These are phyloP conservation scores for Tenthredo distinguenda DNA, from an alignment of 2,888 invertebrate species.

Conservation along the genomic window DNA sequence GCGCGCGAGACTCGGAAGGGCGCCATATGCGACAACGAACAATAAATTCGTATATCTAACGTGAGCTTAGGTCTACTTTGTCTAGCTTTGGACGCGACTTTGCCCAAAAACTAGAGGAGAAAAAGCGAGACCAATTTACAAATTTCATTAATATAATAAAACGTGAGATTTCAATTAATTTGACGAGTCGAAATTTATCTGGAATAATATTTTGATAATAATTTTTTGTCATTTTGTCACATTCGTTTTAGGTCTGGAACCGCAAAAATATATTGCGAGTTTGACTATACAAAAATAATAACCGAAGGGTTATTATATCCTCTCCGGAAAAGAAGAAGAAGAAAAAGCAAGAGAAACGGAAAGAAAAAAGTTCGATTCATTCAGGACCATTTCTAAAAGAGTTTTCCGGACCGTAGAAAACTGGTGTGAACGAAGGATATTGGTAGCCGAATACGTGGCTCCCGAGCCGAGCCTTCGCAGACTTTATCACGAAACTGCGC, in stretches of 20 bases:
- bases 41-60: slow-evolving; percentile 28
- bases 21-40: slow-evolving; percentile 22
- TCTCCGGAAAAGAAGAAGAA: not conserved
- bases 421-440: slow-evolving; percentile 40
- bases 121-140: not conserved
- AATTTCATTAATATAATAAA: not conserved
- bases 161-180: not conserved
- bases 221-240: no score
- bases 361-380: slow-evolving; percentile 29
- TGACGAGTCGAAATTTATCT: not conserved
- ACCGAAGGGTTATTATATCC: not conserved
- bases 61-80: not conserved
- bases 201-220: no score
- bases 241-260: not conserved
- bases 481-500: slow-evolving; percentile 26
- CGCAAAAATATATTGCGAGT: not conserved
- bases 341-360: not conserved
- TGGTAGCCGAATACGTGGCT: not conserved
- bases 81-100: not conserved
- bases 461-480: not conserved
- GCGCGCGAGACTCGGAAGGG: not conserved
- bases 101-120: not conserved
- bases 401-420: slow-evolving; percentile 6
- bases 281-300: not conserved
- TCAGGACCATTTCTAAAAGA: slow-evolving; percentile 7